Percentiles rank a stretch among this genome's conserved stretches.
phyloP scores from a whole-genome alignment of 1,140 invertebrate species.

The Drosophila elegans region DNA sequence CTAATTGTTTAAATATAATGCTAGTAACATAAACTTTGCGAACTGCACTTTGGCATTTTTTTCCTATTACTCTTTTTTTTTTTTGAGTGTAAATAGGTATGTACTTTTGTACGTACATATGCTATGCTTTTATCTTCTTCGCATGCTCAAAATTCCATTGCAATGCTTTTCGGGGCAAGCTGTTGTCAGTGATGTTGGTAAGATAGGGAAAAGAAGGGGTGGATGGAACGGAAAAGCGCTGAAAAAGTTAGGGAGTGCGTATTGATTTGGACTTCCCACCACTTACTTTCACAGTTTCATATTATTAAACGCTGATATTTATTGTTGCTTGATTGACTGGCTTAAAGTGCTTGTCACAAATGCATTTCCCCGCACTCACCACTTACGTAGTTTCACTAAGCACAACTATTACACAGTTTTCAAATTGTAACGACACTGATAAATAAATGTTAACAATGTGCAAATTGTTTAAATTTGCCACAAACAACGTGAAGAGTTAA shows the following conservation, averaged over 20 bases:
- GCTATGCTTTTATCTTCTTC: slow-evolving; percentile 13
- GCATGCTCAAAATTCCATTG: slow-evolving; percentile 12
- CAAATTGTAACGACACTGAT: slow-evolving; percentile 18
- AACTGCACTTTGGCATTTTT: too few species aligned
- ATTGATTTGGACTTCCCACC: slow-evolving; percentile 4
- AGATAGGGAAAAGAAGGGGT: slow-evolving; percentile 2
- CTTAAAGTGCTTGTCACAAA: slow-evolving; percentile 1
- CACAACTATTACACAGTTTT: neutral
- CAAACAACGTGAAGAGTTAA: slow-evolving; percentile 35
- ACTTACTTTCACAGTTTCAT: slow-evolving; percentile 1
- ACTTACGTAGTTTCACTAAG: neutral
- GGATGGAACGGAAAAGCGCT: neutral
- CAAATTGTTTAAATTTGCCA: slow-evolving; percentile 40
- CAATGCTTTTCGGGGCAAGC: slow-evolving; percentile 14
- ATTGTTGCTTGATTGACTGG: slow-evolving; percentile 6
- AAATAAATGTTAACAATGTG: slow-evolving; percentile 45
- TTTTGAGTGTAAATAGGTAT: neutral
- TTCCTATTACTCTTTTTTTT: neutral
- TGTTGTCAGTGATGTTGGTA: slow-evolving; percentile 13
- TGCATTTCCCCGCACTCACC: neutral
- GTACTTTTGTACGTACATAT: slow-evolving; percentile 4
- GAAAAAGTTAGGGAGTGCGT: slow-evolving; percentile 1
- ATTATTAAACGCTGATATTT: slow-evolving; percentile 2
- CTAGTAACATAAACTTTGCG: too few species aligned
- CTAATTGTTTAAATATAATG: too few species aligned